phyloP scores from a whole-genome alignment of 37 sponge, comb jelly and placozoan species.

The Oscarella lobularis region DNA sequence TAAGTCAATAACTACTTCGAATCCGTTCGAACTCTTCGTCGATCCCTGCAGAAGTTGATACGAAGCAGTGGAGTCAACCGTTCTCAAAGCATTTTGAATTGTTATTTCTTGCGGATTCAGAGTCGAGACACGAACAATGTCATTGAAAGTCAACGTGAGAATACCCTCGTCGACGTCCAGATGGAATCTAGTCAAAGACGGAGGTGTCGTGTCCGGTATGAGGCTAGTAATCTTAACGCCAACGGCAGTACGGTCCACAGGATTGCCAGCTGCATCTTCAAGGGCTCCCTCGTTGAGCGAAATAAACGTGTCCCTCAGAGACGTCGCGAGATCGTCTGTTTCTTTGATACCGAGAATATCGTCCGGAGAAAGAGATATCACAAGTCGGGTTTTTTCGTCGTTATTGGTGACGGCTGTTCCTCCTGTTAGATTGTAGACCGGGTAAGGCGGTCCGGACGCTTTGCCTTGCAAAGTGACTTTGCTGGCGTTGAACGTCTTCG shows the following conservation, averaged over 20 bases:
- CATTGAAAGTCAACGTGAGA: slow-evolving; percentile 45
- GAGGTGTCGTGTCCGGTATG: slow-evolving; percentile 41
- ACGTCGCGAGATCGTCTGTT: slow-evolving; percentile 16
- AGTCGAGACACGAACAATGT: slow-evolving; percentile 26
- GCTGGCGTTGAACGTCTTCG: not conserved
- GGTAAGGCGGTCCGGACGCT: not conserved
- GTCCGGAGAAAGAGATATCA: slow-evolving; percentile 20
- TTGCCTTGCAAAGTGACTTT: not conserved
- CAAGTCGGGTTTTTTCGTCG: not conserved
- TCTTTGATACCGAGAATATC: slow-evolving; percentile 58
- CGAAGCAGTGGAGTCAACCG: not conserved
- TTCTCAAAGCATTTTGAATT: slow-evolving; percentile 4
- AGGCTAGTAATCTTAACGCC: slow-evolving; percentile 5
- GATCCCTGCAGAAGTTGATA: slow-evolving; percentile 12
- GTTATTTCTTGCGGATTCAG: slow-evolving; percentile 37
- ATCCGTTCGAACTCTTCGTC: slow-evolving; percentile 36
- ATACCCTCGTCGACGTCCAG: slow-evolving; percentile 52
- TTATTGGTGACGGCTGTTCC: not conserved
- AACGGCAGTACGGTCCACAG: slow-evolving; percentile 4
- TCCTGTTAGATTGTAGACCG: not conserved
- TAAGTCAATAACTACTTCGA: slow-evolving; percentile 6
- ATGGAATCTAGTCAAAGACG: slow-evolving; percentile 30
- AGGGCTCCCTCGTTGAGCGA: slow-evolving; percentile 33
- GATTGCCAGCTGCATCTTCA: slow-evolving; percentile 36
- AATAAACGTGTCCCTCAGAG: slow-evolving; percentile 20